Evolutionary conservation across 2,888 invertebrate species (phyloP).

Genomic region (Sinotaia quadrata): DNA sequence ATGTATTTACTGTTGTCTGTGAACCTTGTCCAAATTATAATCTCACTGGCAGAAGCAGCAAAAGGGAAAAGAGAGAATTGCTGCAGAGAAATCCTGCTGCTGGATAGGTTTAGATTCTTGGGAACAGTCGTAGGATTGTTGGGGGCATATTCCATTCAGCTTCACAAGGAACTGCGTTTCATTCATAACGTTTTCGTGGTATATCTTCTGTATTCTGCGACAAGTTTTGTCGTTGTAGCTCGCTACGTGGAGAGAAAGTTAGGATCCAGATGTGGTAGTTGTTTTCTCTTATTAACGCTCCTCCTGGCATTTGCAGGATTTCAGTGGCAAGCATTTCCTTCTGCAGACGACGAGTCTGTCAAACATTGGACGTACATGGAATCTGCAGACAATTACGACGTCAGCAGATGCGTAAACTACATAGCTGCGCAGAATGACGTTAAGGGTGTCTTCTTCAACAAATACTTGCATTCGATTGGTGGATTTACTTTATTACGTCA

Average conservation of each 20-base stretch:
- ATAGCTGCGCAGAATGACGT: slow-evolving; percentile 51
- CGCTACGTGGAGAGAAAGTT: background rate
- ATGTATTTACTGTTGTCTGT: slow-evolving; percentile 13
- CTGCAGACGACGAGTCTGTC: slow-evolving; percentile 15
- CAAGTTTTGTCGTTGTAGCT: background rate
- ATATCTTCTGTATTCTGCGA: slow-evolving; percentile 1
- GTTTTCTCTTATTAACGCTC: background rate
- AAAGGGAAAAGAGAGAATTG: background rate
- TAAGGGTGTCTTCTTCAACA: slow-evolving; percentile 54
- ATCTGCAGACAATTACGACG: slow-evolving; percentile 36
- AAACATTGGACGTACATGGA: slow-evolving; percentile 43
- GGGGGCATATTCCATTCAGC: slow-evolving; percentile 45
- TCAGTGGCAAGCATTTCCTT: slow-evolving; percentile 30
- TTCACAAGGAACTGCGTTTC: slow-evolving; percentile 55
- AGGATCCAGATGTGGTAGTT: background rate
- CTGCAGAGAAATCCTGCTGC: background rate
- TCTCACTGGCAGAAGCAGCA: background rate
- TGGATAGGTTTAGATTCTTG: background rate
- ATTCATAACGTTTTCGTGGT: slow-evolving; percentile 24
- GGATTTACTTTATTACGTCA: slow-evolving; percentile 51
- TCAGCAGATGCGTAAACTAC: slow-evolving; percentile 50
- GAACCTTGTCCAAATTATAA: background rate
- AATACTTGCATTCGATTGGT: slow-evolving; percentile 50
- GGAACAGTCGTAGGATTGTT: slow-evolving; percentile 31
- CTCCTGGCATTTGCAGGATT: background rate